A percentile compares a stretch with the other conserved stretches of the same genome.
Evolutionary conservation across 2,113 vertebrate genomes (phyloP).

Genomic region (Boleophthalmus pectinirostris): DNA sequence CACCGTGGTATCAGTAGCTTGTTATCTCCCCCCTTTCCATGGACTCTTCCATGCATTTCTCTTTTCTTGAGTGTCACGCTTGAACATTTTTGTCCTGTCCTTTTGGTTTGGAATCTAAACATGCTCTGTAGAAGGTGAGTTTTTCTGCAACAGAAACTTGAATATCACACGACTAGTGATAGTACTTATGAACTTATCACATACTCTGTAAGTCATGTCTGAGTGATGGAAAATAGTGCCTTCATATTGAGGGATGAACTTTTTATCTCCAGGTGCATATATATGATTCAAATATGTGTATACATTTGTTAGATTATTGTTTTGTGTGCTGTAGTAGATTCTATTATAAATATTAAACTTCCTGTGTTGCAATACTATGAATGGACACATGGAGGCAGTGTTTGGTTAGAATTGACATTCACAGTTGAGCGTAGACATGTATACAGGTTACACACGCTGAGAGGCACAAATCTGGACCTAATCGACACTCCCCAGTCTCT

Average conservation of each 20-base stretch:
- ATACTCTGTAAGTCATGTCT: background rate
- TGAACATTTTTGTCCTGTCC: background rate
- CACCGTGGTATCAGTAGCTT: slow-evolving; percentile 58
- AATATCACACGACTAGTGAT: background rate
- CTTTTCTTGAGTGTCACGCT: background rate
- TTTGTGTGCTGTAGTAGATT: slow-evolving; percentile 14
- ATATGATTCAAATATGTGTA: background rate
- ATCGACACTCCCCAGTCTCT: slow-evolving; percentile 71
- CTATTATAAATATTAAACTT: background rate
- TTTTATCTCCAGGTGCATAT: background rate
- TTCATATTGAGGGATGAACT: background rate
- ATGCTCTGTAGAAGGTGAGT: slow-evolving; percentile 66
- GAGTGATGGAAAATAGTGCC: background rate
- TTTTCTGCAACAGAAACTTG: slow-evolving; percentile 38
- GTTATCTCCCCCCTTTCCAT: slow-evolving; percentile 32
- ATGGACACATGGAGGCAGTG: slow-evolving; percentile 58
- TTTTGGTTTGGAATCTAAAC: slow-evolving; percentile 32
- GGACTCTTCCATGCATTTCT: background rate
- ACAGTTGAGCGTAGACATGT: slow-evolving; percentile 4
- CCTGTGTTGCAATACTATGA: slow-evolving; percentile 26
- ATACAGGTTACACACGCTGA: slow-evolving; percentile 36
- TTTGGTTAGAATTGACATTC: slow-evolving; percentile 27
- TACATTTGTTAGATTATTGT: background rate
- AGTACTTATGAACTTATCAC: background rate
- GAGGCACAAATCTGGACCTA: slow-evolving; percentile 72